phyloP scores from a whole-genome alignment of 2,113 vertebrate species.

The Corythaeola cristata region DNA sequence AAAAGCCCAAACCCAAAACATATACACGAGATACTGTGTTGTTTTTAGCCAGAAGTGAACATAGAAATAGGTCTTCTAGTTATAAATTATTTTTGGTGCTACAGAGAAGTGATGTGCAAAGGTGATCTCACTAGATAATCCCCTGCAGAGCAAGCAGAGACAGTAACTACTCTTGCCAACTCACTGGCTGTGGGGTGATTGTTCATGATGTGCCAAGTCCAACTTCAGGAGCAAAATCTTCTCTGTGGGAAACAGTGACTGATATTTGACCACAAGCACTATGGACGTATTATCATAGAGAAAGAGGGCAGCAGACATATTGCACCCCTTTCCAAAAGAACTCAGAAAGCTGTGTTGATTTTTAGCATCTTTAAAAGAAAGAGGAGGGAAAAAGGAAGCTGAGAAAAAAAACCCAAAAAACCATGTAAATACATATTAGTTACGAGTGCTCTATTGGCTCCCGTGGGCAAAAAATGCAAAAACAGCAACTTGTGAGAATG shows the following conservation, averaged over 20 bases:
- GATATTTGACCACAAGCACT: neutral
- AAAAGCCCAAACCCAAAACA: neutral
- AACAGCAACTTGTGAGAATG: neutral
- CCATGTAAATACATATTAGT: neutral
- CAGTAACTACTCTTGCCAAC: neutral
- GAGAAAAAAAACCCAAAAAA: neutral
- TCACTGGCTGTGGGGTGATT: neutral
- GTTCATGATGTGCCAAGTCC: neutral
- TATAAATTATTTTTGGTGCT: neutral
- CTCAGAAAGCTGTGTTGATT: neutral
- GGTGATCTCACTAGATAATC: neutral
- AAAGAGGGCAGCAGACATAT: neutral
- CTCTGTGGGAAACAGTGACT: neutral
- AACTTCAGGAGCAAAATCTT: neutral
- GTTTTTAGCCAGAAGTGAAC: neutral
- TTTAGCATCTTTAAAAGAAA: neutral
- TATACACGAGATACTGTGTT: neutral
- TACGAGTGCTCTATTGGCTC: neutral
- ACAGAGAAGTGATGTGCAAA: neutral
- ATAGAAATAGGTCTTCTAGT: neutral
- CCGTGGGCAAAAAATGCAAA: neutral
- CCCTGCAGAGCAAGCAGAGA: neutral
- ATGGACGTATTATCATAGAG: neutral
- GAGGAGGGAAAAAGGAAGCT: neutral
- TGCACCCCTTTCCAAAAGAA: neutral